Evolutionary conservation across 2,797 vertebrate species (phyloP).

Genomic region (Kryptopterus vitreolus): DNA sequence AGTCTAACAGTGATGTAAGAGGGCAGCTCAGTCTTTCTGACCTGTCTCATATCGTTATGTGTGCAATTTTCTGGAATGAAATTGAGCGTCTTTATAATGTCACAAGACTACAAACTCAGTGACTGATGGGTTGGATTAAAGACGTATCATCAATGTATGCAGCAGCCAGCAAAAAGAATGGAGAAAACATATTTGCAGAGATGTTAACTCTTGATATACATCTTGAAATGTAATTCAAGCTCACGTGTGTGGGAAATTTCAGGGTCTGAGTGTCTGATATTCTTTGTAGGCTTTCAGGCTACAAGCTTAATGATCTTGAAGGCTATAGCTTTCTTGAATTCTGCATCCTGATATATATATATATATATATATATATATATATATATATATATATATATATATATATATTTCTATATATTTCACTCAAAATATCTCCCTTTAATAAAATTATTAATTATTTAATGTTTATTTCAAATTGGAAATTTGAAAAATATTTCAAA

Average conservation of each 20-base stretch:
- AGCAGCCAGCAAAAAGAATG: not conserved
- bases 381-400: too few species aligned
- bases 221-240: too few species aligned
- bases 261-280: not conserved
- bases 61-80: not conserved
- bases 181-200: not conserved
- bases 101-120: not conserved
- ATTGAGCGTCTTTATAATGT: not conserved
- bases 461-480: too few species aligned
- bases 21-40: not conserved
- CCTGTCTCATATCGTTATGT: not conserved
- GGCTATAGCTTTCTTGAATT: too few species aligned
- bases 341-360: too few species aligned
- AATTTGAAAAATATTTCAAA: too few species aligned
- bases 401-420: too few species aligned
- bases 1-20: not conserved
- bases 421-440: too few species aligned
- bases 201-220: not conserved
- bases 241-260: too few species aligned
- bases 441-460: too few species aligned
- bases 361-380: too few species aligned
- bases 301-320: constrained; percentile 3
- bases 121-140: not conserved
- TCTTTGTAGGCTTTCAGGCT: not conserved
- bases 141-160: not conserved